Base-by-base conservation (phyloP, 53 echinoderm and acorn worm species). In the Patiria pectinifera region DNA sequence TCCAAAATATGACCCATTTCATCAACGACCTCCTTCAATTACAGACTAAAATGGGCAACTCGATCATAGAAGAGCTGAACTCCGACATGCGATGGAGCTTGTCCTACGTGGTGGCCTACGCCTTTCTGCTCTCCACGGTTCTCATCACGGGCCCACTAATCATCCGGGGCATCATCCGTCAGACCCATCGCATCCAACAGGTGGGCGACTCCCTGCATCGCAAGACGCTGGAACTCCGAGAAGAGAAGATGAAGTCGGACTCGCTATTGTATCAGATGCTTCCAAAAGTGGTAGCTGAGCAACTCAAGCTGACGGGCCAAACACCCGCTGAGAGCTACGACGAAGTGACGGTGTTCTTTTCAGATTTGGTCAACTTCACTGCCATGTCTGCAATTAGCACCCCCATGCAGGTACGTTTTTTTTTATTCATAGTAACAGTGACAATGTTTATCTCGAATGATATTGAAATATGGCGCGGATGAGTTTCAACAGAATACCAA, bases 321-420 rank as follows among this genome's bases (percentile, higher is more conserved):
- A 62, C 82, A 11, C 45, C 83, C 12, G 95, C 95, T 3, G 95
- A 94, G 85, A 71, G 80, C 9, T 95, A 86, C 66, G 94, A 95
- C 22, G 92, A 94, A 47, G 92, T 84, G 18, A 95, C 95, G 15
- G 94, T 95, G 21, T 95, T 94, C 48, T 95, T 95, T 76, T 95
- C 95, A 2, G 94, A 94, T 71, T 85, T 95, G 75, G 95, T 94
- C 59, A 94, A 94, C 76, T 95, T 95, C 48, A 94, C 94, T 15
- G 78, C 69, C 6, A 69, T 95, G 80, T 95, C 92, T 49, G 95
- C 95, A 3, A 92, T 94, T 48, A 94, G 94, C 45, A 49, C 94
- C 6, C 94, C 95, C 3, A 80, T 95, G 43, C 92, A 95, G 92
- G 95, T 95, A 86, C 35, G 35, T 0, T 35, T 35, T 35, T 35